Evolutionary conservation across 2,113 vertebrate genomes (phyloP).

Genomic region (Tenrec ecaudatus): DNA sequence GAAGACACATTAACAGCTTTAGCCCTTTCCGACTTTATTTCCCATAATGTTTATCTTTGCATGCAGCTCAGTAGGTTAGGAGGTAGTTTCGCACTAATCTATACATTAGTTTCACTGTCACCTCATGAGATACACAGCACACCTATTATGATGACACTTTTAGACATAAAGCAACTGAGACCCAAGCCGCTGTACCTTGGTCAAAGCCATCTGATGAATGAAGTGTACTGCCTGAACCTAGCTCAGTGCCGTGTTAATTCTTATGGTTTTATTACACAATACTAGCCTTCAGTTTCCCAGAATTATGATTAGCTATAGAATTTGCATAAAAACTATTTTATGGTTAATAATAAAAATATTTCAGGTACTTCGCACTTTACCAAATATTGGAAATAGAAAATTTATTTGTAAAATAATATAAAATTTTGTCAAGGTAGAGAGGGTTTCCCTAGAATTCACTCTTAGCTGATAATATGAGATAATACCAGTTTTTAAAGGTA

Average conservation of each 20-base stretch:
- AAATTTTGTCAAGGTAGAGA: conserved; percentile 20
- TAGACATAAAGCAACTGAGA: background rate
- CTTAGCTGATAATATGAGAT: conserved; percentile 19
- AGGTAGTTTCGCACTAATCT: background rate
- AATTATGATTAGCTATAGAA: background rate
- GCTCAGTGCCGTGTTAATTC: background rate
- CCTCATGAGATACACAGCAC: background rate
- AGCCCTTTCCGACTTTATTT: conserved; percentile 17
- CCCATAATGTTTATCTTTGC: background rate
- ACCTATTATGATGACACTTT: background rate
- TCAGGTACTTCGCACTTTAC: too few species aligned
- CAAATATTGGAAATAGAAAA: background rate
- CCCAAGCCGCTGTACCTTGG: background rate
- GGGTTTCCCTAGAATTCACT: background rate
- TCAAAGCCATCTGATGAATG: background rate
- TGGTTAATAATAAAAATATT: too few species aligned
- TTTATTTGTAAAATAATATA: conserved; percentile 36
- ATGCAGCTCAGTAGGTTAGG: background rate
- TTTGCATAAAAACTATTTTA: background rate
- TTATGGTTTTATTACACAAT: background rate
- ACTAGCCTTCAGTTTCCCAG: background rate
- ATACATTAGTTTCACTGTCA: conserved; percentile 1
- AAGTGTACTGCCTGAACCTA: background rate
- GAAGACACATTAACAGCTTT: background rate
- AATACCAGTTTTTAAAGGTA: background rate